phyloP scores from a whole-genome alignment of 2,113 vertebrate genomes.

The Paedocypris sp. region DNA sequence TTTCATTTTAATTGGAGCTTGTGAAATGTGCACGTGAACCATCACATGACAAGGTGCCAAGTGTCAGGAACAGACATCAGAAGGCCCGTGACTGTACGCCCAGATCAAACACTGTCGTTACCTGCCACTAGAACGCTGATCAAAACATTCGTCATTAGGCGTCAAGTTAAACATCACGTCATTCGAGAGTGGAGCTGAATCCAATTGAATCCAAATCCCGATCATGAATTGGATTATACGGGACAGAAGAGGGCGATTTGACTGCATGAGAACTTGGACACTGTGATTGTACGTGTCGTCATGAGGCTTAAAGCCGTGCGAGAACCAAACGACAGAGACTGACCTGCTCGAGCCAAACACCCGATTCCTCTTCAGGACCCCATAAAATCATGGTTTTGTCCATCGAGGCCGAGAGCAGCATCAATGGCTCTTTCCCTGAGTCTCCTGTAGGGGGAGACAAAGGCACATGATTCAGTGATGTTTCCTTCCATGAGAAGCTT shows the following conservation, averaged over 20 bases:
- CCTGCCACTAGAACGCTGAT: slow-evolving; percentile 29
- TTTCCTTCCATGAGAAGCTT: too few relatives aligned
- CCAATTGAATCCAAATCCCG: too few relatives aligned
- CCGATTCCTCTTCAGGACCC: slow-evolving; percentile 87
- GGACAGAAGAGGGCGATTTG: too few relatives aligned
- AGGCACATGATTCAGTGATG: background rate
- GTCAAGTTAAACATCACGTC: background rate
- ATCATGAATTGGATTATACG: too few relatives aligned
- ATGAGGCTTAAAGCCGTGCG: background rate
- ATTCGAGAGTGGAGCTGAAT: too few relatives aligned
- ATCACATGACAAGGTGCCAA: background rate
- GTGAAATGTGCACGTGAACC: background rate
- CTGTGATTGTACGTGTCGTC: too few relatives aligned
- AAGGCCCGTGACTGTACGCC: background rate
- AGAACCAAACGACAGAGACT: slow-evolving; percentile 38
- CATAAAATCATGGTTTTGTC: slow-evolving; percentile 97
- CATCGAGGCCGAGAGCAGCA: slow-evolving; percentile 86
- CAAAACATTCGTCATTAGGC: background rate
- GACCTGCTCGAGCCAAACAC: slow-evolving; percentile 91
- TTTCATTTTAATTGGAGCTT: slow-evolving; percentile 23
- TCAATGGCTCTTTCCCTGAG: slow-evolving; percentile 70
- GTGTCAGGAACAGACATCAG: background rate
- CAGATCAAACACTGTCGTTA: slow-evolving; percentile 46
- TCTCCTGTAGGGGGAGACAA: slow-evolving; percentile 68
- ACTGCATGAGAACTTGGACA: too few relatives aligned